Conservation (phyloP, 2,888 invertebrate genomes). For the Morpho deidamia region DNA sequence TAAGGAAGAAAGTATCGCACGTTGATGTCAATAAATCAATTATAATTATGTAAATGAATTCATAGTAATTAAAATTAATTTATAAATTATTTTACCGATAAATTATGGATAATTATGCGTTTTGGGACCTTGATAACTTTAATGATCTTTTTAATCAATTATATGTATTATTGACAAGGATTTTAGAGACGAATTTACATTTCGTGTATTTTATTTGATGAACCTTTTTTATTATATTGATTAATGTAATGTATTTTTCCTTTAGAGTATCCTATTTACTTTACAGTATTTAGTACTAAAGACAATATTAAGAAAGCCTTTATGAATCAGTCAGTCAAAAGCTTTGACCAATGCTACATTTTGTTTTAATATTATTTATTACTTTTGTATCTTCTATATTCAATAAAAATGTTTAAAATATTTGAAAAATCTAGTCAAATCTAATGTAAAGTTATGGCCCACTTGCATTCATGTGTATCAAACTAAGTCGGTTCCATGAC, state of each 20-base stretch:
- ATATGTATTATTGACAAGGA: neutral
- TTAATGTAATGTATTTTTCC: no score
- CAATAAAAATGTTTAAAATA: neutral
- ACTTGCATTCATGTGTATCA: neutral
- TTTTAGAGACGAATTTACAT: neutral
- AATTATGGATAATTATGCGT: neutral
- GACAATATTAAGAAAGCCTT: no score
- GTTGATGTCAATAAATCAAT: neutral
- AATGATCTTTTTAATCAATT: neutral
- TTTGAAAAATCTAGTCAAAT: conserved; percentile 16
- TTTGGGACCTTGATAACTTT: conserved; percentile 3
- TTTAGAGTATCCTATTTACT: no score
- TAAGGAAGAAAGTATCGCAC: neutral
- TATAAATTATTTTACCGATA: neutral
- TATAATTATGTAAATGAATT: neutral
- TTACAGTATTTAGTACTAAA: no score
- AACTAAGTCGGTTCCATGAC: conserved; percentile 3
- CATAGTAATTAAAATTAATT: neutral
- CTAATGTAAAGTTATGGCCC: neutral
- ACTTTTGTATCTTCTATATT: neutral
- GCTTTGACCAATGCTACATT: no score
- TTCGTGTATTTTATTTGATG: no score
- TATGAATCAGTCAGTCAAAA: no score
- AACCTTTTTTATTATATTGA: no score
- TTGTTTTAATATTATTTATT: no score